Conservation (phyloP, 2,113 vertebrate species). For the Panthera uncia region DNA sequence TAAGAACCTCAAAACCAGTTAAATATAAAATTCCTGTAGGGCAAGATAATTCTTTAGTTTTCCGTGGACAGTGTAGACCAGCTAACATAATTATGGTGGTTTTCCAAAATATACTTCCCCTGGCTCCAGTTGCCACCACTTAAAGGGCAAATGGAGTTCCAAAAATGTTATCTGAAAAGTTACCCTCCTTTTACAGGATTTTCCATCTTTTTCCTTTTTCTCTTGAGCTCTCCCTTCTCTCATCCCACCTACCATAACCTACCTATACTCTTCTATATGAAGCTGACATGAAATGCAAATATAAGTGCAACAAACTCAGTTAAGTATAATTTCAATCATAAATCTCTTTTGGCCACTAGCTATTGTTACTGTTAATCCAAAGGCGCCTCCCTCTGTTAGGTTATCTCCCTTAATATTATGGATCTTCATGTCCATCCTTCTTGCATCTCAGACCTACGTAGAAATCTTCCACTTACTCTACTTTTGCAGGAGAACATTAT, state of each 20-base stretch:
- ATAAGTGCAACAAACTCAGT: not conserved
- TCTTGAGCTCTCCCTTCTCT: not conserved
- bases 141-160: not conserved
- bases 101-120: not conserved
- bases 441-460: not conserved
- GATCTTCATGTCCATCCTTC: not conserved
- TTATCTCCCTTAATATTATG: not conserved
- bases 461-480: not conserved
- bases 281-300: not conserved
- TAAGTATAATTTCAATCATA: not conserved
- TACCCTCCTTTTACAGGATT: not conserved
- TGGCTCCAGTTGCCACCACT: not conserved
- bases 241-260: not conserved
- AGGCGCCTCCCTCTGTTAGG: not conserved
- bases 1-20: not conserved
- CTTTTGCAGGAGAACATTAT: not conserved
- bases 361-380: not conserved
- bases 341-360: not conserved
- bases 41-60: not conserved
- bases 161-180: not conserved
- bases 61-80: not conserved
- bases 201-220: not conserved
- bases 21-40: not conserved
- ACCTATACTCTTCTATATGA: not conserved
- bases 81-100: not conserved